Percentiles rank a stretch among this genome's conserved stretches.
Conservation (phyloP, 2,113 vertebrate species). For the Rissa tridactyla region DNA sequence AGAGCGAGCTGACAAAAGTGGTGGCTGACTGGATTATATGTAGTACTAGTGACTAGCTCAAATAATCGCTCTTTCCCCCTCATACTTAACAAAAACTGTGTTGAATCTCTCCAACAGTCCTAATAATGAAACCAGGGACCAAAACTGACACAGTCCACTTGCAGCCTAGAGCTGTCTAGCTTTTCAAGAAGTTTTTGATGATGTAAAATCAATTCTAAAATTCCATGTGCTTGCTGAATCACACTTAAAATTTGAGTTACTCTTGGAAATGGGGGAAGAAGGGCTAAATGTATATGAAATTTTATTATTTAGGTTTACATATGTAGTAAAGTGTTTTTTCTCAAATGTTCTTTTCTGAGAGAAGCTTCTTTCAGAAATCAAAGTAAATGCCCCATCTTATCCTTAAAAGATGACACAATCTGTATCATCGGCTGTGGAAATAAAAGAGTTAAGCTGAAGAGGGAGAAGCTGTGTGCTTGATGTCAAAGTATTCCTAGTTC, state of each 20-base stretch:
- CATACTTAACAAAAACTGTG: neutral
- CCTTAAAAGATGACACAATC: neutral
- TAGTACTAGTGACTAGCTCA: neutral
- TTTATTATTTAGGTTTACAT: neutral
- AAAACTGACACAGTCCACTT: neutral
- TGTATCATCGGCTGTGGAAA: neutral
- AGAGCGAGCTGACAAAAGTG: neutral
- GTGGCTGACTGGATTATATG: neutral
- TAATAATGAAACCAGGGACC: neutral
- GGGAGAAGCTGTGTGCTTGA: neutral
- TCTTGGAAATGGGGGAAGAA: neutral
- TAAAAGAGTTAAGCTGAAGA: neutral
- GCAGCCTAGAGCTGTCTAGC: neutral
- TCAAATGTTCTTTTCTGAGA: neutral
- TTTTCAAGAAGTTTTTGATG: neutral
- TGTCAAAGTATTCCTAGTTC: neutral
- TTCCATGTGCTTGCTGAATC: neutral
- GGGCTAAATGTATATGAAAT: neutral
- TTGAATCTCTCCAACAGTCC: neutral
- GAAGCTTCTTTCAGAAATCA: neutral
- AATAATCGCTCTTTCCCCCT: neutral
- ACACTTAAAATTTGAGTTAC: neutral
- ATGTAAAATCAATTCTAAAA: neutral
- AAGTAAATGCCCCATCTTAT: neutral
- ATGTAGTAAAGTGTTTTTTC: neutral